Conservation (phyloP, 2,797 vertebrate species). For the Acanthurus tractus region DNA sequence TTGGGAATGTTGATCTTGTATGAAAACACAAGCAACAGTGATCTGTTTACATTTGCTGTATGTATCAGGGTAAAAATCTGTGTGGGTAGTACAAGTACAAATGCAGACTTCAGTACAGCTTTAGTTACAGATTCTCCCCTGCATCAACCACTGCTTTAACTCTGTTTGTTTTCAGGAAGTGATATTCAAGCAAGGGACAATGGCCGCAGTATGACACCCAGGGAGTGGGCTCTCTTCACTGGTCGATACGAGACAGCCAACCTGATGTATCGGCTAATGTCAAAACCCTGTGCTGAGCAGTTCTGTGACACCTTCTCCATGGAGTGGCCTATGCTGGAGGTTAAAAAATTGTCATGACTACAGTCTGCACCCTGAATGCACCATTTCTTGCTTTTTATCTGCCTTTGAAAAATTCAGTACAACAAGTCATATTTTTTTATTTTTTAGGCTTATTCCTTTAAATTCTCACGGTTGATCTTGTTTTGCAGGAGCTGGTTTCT, state of each 20-base stretch:
- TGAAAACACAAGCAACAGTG: background rate
- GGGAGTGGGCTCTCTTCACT: constrained; percentile 95
- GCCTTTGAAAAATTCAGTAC: background rate
- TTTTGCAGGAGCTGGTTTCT: constrained; percentile 81
- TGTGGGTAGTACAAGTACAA: background rate
- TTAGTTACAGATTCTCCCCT: background rate
- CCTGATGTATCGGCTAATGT: constrained; percentile 89
- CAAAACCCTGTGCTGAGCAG: constrained; percentile 92
- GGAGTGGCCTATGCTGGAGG: constrained; percentile 90
- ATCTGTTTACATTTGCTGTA: background rate
- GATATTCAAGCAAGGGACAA: constrained; percentile 90
- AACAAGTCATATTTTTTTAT: background rate
- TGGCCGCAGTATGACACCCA: constrained; percentile 88
- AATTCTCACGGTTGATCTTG: constrained; percentile 16
- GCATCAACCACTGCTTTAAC: background rate
- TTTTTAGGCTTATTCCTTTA: background rate
- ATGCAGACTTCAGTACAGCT: background rate
- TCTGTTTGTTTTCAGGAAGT: constrained; percentile 85
- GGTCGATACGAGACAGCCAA: constrained; percentile 89
- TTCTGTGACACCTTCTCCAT: constrained; percentile 89
- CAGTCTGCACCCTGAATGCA: background rate
- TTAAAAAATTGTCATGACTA: constrained; percentile 23
- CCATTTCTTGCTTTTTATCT: background rate
- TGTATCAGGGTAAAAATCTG: background rate
- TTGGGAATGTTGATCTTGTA: background rate